Evolutionary conservation across 2,888 invertebrate species (phyloP).

Genomic region (Drosophila diplacantha): DNA sequence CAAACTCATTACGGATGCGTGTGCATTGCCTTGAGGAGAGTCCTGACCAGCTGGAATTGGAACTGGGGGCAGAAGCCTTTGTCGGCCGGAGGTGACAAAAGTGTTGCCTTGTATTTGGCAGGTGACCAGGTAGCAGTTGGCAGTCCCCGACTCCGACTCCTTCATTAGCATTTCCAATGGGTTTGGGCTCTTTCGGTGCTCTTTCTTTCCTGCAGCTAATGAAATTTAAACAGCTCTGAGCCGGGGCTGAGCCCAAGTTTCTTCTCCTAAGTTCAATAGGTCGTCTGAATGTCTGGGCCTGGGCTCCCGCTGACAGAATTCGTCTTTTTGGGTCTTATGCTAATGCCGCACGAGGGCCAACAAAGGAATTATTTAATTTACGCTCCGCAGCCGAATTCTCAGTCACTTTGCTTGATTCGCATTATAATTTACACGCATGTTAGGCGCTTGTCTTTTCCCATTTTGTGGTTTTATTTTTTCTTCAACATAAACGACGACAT

Average conservation of each 20-base stretch:
- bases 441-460: conserved; percentile 39
- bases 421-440: conserved; percentile 69
- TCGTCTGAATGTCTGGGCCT: conserved; percentile 53
- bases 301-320: conserved; percentile 52
- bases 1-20: conserved; percentile 54
- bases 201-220: conserved; percentile 37
- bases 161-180: conserved; percentile 45
- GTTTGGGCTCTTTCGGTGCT: conserved; percentile 3
- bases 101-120: conserved; percentile 40
- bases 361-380: conserved; percentile 72
- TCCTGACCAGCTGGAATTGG: conserved; percentile 24
- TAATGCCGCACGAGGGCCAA: conserved; percentile 47
- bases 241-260: conserved; percentile 14
- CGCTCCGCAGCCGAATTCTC: conserved; percentile 38
- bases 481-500: conserved; percentile 62
- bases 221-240: conserved; percentile 52
- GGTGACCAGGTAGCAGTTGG: conserved; percentile 39
- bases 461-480: conserved; percentile 50
- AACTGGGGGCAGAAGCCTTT: conserved; percentile 16
- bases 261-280: conserved; percentile 53
- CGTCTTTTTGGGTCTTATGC: conserved; percentile 59
- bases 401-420: conserved; percentile 56
- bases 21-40: conserved; percentile 38
- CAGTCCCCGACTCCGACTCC: conserved; percentile 13
- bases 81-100: conserved; percentile 25